These are phyloP conservation scores for Acanthococcus lagerstroemiae DNA, from an alignment of 2,888 invertebrate species.

Conservation along the genomic window DNA sequence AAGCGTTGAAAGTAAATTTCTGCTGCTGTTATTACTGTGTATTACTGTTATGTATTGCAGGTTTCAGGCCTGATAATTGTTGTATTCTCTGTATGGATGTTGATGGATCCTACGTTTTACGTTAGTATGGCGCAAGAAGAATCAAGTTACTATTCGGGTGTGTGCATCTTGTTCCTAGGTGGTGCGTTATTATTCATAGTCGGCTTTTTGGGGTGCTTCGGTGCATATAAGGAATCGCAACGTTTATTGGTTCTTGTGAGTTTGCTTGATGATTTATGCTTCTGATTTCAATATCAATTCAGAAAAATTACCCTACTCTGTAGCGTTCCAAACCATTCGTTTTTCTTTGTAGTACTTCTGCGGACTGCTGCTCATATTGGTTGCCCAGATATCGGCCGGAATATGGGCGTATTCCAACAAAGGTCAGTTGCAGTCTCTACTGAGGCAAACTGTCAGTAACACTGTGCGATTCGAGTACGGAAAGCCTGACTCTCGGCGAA, in stretches of 20 bases:
- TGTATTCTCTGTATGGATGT: constrained; percentile 63
- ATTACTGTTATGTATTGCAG: constrained; percentile 45
- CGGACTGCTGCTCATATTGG: constrained; percentile 63
- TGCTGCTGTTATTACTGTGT: too few species aligned
- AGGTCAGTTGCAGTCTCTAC: constrained; percentile 54
- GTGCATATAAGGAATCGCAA: constrained; percentile 65
- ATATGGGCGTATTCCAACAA: constrained; percentile 66
- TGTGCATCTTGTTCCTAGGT: constrained; percentile 60
- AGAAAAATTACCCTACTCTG: not conserved
- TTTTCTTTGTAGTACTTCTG: constrained; percentile 57
- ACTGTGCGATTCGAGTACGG: constrained; percentile 57
- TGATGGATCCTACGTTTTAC: constrained; percentile 62
- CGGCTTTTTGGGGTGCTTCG: constrained; percentile 73
- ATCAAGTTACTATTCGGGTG: constrained; percentile 54
- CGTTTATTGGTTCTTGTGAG: constrained; percentile 66
- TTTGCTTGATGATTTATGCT: not conserved
- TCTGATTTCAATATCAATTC: not conserved
- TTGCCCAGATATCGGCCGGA: constrained; percentile 65
- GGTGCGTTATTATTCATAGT: constrained; percentile 63
- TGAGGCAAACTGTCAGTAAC: constrained; percentile 52
- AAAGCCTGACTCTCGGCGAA: constrained; percentile 45
- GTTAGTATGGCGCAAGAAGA: constrained; percentile 57
- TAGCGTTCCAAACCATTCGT: not conserved
- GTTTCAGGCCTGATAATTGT: constrained; percentile 59
- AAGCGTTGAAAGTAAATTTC: too few species aligned